A percentile compares a stretch with the other conserved stretches of the same genome.
Evolutionary conservation across 2,888 invertebrate species (phyloP).

Genomic region (Phragmatobia fuliginosa): DNA sequence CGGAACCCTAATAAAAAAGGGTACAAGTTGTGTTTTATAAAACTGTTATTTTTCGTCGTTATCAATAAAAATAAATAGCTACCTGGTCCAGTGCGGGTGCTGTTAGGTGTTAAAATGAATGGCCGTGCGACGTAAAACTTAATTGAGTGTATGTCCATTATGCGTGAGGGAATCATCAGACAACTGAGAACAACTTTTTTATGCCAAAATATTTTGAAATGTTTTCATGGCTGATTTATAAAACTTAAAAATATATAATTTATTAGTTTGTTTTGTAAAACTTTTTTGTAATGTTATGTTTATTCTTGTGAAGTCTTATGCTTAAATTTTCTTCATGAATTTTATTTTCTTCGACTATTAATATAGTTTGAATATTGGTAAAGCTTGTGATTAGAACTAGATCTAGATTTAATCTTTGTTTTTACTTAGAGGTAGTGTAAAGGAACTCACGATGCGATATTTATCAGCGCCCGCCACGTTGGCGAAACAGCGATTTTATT

Average conservation of each 20-base stretch:
- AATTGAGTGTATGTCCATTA: slow-evolving; percentile 84
- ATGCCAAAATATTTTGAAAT: slow-evolving; percentile 37
- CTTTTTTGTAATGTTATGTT: slow-evolving; percentile 43
- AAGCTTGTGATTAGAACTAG: too few species aligned
- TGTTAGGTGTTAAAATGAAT: slow-evolving; percentile 83
- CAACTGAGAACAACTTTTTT: slow-evolving; percentile 54
- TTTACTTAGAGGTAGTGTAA: too few species aligned
- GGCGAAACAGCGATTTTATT: too few species aligned
- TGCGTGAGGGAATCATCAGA: slow-evolving; percentile 54
- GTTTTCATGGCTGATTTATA: slow-evolving; percentile 40
- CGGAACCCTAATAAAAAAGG: too few species aligned
- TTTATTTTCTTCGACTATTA: too few species aligned
- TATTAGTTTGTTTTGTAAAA: slow-evolving; percentile 38
- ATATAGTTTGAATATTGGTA: too few species aligned
- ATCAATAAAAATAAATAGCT: slow-evolving; percentile 81
- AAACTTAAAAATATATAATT: slow-evolving; percentile 34
- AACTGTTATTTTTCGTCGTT: slow-evolving; percentile 55
- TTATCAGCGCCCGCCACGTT: too few species aligned
- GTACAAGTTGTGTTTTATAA: slow-evolving; percentile 35
- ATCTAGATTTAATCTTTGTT: too few species aligned
- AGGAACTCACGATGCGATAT: too few species aligned
- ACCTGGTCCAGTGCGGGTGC: slow-evolving; percentile 72
- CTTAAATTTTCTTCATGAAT: too few species aligned
- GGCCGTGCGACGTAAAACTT: slow-evolving; percentile 79
- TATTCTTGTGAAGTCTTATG: slow-evolving; percentile 1